phyloP scores from a whole-genome alignment of 2,888 invertebrate genomes.

The Lepeophtheirus nordmannii region DNA sequence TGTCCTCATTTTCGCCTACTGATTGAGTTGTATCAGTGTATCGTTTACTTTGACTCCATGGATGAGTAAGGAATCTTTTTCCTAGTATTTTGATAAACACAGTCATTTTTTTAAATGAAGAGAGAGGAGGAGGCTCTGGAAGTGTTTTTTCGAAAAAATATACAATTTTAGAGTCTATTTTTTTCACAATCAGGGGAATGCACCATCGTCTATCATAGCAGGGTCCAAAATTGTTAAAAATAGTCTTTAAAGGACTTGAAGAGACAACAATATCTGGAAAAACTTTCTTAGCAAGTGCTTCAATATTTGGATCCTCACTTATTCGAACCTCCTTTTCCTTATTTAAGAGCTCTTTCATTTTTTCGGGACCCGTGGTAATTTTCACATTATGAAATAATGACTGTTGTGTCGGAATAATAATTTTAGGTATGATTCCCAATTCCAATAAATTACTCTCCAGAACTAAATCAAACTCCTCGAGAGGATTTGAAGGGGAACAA shows the following conservation, averaged over 20 bases:
- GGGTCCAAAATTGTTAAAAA: conserved; percentile 16
- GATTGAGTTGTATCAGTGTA: not conserved
- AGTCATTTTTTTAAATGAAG: not conserved
- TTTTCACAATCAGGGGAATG: conserved; percentile 1
- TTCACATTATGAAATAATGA: not conserved
- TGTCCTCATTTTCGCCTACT: not conserved
- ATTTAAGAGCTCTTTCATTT: not conserved
- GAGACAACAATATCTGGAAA: not conserved
- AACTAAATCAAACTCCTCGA: not conserved
- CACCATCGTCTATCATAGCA: not conserved
- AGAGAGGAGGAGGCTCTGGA: not conserved
- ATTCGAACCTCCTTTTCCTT: not conserved
- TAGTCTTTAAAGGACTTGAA: not conserved
- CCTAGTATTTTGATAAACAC: not conserved
- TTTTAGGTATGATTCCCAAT: conserved; percentile 1
- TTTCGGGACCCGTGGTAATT: not conserved
- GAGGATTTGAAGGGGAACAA: not conserved
- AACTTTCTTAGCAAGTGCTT: not conserved
- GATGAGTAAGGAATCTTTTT: not conserved
- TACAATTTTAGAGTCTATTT: not conserved
- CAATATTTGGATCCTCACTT: conserved; percentile 9
- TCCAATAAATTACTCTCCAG: conserved; percentile 1
- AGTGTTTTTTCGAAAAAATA: conserved; percentile 10
- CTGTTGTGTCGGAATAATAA: not conserved
- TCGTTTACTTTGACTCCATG: not conserved